phyloP scores from a whole-genome alignment of 1,140 invertebrate species.

The Drosophila malerkotliana region DNA sequence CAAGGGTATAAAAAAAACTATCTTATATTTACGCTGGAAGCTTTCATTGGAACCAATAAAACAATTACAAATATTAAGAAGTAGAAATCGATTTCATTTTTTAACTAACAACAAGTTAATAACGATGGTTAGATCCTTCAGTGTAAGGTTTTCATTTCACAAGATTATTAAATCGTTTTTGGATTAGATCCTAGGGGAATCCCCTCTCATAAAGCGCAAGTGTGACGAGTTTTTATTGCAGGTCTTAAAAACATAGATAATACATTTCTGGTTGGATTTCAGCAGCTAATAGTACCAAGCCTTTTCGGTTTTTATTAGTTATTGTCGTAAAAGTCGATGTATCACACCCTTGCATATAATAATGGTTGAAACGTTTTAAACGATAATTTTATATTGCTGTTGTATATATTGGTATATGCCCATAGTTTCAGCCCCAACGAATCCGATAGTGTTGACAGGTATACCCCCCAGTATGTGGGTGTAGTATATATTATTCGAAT shows the following conservation, averaged over 20 bases:
- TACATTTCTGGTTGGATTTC: not conserved
- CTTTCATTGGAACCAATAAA: too few relatives aligned
- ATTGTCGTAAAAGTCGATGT: too few relatives aligned
- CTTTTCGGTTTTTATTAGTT: too few relatives aligned
- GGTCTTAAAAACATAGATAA: not conserved
- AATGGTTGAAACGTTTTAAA: not conserved
- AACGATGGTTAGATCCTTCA: too few relatives aligned
- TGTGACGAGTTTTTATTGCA: not conserved
- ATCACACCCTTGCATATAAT: not conserved
- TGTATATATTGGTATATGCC: not conserved
- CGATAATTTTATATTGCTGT: not conserved
- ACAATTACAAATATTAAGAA: too few relatives aligned
- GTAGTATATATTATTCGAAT: not conserved
- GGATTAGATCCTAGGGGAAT: not conserved
- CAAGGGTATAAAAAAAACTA: too few relatives aligned
- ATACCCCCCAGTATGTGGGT: too few relatives aligned
- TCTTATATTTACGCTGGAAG: too few relatives aligned
- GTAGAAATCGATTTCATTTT: too few relatives aligned
- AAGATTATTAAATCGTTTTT: not conserved
- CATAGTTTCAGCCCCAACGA: not conserved
- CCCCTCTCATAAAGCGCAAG: not conserved
- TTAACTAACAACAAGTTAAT: too few relatives aligned
- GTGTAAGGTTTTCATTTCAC: not conserved
- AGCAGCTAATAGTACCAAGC: not conserved
- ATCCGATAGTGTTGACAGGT: not conserved